Percentiles rank a stretch among this genome's conserved stretches.
Evolutionary conservation across 2,797 vertebrate species (phyloP).

Genomic region (Merluccius polli): DNA sequence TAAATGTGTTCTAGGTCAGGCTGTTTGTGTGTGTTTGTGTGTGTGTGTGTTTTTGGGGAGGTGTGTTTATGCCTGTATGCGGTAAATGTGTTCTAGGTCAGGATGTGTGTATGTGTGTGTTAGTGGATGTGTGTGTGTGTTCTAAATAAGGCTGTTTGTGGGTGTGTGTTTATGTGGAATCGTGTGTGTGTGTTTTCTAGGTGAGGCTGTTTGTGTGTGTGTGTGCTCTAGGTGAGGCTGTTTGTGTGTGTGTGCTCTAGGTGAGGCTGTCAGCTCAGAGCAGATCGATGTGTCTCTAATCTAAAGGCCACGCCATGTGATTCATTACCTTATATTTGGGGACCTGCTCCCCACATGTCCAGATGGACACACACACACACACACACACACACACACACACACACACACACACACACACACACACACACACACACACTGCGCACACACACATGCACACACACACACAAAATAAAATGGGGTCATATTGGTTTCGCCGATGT

Average conservation of each 20-base stretch:
- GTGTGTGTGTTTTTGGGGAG: slow-evolving; percentile 33
- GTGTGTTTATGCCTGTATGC: slow-evolving; percentile 32
- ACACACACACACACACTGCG: slow-evolving; percentile 44
- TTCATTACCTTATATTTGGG: slow-evolving; percentile 67
- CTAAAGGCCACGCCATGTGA: slow-evolving; percentile 62
- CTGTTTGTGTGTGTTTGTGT: too few relatives aligned
- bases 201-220: slow-evolving; percentile 25
- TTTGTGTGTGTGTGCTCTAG: slow-evolving; percentile 56
- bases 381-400: slow-evolving; percentile 22
- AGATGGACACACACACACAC: slow-evolving; percentile 33
- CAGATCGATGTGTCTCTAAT: slow-evolving; percentile 67
- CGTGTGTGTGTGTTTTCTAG: slow-evolving; percentile 26
- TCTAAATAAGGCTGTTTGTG: slow-evolving; percentile 18
- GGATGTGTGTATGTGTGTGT: slow-evolving; percentile 18
- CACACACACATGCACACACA: slow-evolving; percentile 24
- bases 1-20: not conserved
- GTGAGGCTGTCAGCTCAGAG: slow-evolving; percentile 58
- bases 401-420: slow-evolving; percentile 16
- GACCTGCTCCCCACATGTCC: slow-evolving; percentile 33
- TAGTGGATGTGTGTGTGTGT: slow-evolving; percentile 12
- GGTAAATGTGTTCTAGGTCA: too few relatives aligned
- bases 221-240: slow-evolving; percentile 56
- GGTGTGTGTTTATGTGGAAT: slow-evolving; percentile 28
- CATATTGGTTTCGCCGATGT: slow-evolving; percentile 53
- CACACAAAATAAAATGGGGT: slow-evolving; percentile 52